These are phyloP conservation scores for Eristalis pertinax DNA, from an alignment of 2,888 invertebrate species.

Conservation along the genomic window DNA sequence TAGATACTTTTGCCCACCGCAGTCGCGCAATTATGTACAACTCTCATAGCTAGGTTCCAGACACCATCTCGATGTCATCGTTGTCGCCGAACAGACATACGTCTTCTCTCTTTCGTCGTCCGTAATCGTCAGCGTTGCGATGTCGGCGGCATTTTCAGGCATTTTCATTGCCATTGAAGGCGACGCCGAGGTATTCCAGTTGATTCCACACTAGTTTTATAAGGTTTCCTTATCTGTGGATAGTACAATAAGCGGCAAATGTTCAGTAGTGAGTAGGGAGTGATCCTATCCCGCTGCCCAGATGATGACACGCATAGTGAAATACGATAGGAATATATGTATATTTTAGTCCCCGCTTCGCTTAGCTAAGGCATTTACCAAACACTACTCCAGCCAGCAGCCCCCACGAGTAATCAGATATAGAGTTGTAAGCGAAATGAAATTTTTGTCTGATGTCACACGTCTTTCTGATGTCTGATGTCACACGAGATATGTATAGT, in stretches of 20 bases:
- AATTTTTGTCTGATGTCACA: constrained; percentile 66
- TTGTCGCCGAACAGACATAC: not conserved
- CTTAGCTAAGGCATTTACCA: constrained; percentile 24
- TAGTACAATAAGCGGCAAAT: too few species aligned
- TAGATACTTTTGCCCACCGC: constrained; percentile 15
- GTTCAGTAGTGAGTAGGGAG: constrained; percentile 49
- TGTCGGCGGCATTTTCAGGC: not conserved
- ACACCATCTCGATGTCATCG: constrained; percentile 28
- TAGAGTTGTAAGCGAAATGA: constrained; percentile 35
- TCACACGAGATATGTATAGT: constrained; percentile 26
- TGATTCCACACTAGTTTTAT: constrained; percentile 31
- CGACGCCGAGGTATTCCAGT: constrained; percentile 41
- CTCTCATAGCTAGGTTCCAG: constrained; percentile 58
- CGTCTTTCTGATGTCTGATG: constrained; percentile 52
- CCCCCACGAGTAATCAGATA: constrained; percentile 17
- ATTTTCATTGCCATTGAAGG: constrained; percentile 33
- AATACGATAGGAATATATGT: constrained; percentile 33
- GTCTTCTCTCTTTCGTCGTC: not conserved
- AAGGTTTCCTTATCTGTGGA: constrained; percentile 53
- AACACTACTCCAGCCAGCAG: not conserved
- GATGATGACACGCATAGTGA: constrained; percentile 42
- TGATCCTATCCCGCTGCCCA: constrained; percentile 8
- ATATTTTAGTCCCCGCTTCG: constrained; percentile 17
- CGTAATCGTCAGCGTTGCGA: not conserved
- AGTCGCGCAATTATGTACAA: constrained; percentile 27